Percentiles rank a stretch among this genome's conserved stretches.
phyloP scores from a whole-genome alignment of 2,888 invertebrate species.

The Anthrax anthrax region DNA sequence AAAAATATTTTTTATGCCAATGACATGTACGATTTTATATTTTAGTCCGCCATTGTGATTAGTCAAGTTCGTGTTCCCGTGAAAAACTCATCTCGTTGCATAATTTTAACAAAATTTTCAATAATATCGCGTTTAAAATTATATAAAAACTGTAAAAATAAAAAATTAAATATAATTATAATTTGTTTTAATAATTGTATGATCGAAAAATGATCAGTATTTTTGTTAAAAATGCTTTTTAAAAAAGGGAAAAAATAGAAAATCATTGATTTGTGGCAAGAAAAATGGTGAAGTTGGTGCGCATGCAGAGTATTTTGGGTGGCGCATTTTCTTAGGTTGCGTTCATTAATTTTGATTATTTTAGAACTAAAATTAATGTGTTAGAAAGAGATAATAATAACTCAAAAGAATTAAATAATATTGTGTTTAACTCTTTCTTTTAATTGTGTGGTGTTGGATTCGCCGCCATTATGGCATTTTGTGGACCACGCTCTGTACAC shows the following conservation, averaged over 20 bases:
- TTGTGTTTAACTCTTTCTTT: neutral
- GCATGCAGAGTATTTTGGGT: constrained; percentile 16
- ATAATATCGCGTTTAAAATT: constrained; percentile 20
- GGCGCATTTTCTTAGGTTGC: constrained; percentile 15
- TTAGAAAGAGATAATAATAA: neutral
- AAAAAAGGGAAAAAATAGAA: constrained; percentile 23
- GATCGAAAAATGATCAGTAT: constrained; percentile 17
- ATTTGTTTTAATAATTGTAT: constrained; percentile 20
- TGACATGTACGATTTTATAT: constrained; percentile 9
- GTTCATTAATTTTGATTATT: constrained; percentile 9
- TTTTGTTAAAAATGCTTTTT: constrained; percentile 25
- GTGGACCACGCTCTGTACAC: constrained; percentile 55
- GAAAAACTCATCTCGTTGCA: constrained; percentile 30
- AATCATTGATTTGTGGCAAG: constrained; percentile 12
- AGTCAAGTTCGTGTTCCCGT: constrained; percentile 35
- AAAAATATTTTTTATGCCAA: constrained; percentile 6
- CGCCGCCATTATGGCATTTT: constrained; percentile 75
- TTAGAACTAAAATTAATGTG: neutral
- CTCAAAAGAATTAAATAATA: neutral
- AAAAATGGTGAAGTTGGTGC: constrained; percentile 15
- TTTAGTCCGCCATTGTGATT: constrained; percentile 28
- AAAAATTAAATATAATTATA: constrained; percentile 20
- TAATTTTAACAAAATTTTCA: constrained; percentile 25
- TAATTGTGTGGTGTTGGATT: constrained; percentile 3
- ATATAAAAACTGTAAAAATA: constrained; percentile 23